phyloP scores from a whole-genome alignment of 2,888 invertebrate genomes.

The Drosophila tripunctata region DNA sequence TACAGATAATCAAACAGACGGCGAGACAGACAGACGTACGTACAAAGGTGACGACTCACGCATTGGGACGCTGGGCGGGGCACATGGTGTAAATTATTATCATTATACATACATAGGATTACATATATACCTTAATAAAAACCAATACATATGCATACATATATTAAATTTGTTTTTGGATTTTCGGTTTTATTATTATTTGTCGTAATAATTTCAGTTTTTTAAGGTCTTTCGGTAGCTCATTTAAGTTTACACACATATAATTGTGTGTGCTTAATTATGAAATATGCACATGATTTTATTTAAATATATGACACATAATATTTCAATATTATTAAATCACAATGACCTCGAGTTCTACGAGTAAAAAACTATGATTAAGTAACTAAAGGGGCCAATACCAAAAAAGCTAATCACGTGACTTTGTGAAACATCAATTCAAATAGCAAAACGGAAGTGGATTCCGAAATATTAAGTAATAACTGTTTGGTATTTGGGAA shows the following conservation, averaged over 20 bases:
- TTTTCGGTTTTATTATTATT: constrained; percentile 15
- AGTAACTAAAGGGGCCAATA: neutral
- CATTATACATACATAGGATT: neutral
- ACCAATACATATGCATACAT: neutral
- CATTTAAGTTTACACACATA: constrained; percentile 7
- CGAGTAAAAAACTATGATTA: neutral
- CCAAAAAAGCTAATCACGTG: constrained; percentile 10
- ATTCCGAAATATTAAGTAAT: neutral
- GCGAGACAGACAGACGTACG: constrained; percentile 6
- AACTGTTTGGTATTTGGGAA: neutral
- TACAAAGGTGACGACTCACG: constrained; percentile 30
- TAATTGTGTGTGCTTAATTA: constrained; percentile 22
- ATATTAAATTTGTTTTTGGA: neutral
- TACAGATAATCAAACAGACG: constrained; percentile 12
- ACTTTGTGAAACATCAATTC: constrained; percentile 1
- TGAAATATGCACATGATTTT: constrained; percentile 36
- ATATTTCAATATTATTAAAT: constrained; percentile 14
- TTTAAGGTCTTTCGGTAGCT: constrained; percentile 30
- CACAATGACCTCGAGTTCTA: constrained; percentile 12
- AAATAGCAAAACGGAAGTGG: neutral
- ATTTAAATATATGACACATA: constrained; percentile 32
- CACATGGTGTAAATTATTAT: constrained; percentile 27
- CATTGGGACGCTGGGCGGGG: constrained; percentile 7
- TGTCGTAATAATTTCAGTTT: constrained; percentile 32
- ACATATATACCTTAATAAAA: neutral